Conservation (phyloP, 37 sponge, comb jelly and placozoan genomes). For the Dysidea cf. avara region DNA sequence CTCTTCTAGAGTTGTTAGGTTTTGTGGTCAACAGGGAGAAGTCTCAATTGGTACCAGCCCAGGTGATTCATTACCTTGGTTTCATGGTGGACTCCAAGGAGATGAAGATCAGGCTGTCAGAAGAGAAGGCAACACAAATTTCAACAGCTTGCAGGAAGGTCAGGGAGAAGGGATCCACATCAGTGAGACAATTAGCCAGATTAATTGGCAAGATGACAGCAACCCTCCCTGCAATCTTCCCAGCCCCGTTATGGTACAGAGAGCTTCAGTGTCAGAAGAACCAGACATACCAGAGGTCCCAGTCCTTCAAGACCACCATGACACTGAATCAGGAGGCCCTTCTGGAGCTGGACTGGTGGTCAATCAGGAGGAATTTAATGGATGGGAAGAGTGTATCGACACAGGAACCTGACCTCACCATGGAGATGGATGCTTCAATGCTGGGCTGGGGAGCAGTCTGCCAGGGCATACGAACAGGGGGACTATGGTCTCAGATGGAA, state of each 20-base stretch:
- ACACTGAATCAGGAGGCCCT: neutral
- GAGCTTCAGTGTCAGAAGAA: conserved; percentile 1
- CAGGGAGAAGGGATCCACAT: neutral
- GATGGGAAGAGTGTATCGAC: neutral
- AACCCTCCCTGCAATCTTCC: neutral
- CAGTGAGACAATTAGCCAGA: conserved; percentile 14
- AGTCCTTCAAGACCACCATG: neutral
- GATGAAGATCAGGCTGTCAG: conserved; percentile 7
- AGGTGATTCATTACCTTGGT: conserved; percentile 11
- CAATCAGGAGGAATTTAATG: neutral
- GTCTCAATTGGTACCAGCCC: neutral
- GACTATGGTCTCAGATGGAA: conserved; percentile 24
- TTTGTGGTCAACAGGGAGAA: conserved; percentile 1
- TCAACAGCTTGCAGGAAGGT: neutral
- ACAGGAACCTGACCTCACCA: neutral
- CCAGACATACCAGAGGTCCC: neutral
- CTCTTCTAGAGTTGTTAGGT: neutral
- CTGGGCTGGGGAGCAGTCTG: conserved; percentile 35
- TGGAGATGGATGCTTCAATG: conserved; percentile 34
- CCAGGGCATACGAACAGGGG: conserved; percentile 22
- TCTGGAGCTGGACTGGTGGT: conserved; percentile 23
- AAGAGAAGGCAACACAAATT: neutral
- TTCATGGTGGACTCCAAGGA: conserved; percentile 13
- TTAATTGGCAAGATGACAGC: conserved; percentile 15
- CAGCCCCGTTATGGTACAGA: conserved; percentile 35